phyloP scores from a whole-genome alignment of 2,797 vertebrate species.

The Siniperca obscura region DNA sequence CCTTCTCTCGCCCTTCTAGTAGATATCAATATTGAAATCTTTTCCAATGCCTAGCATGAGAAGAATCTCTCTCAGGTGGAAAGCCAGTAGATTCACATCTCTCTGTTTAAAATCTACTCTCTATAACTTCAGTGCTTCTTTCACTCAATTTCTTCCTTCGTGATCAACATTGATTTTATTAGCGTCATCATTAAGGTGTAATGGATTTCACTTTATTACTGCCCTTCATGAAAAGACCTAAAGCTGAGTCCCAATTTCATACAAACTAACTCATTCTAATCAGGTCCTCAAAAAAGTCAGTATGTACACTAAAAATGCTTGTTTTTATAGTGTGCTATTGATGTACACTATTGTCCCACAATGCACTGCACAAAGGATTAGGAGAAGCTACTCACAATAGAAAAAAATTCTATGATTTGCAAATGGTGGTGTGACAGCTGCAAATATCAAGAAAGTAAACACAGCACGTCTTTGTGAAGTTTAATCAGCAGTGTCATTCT shows the following conservation, averaged over 20 bases:
- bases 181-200: neutral
- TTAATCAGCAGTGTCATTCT: neutral
- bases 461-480: neutral
- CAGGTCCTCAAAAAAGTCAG: neutral
- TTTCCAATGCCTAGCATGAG: neutral
- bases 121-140: neutral
- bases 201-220: neutral
- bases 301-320: neutral
- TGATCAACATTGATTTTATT: conserved; percentile 1
- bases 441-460: neutral
- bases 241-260: neutral
- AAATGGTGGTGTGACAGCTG: neutral
- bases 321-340: neutral
- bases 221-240: neutral
- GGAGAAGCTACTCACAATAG: neutral
- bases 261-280: neutral
- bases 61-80: neutral
- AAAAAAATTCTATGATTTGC: neutral
- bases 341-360: neutral
- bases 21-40: conserved; percentile 16
- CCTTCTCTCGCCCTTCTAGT: conserved; percentile 11
- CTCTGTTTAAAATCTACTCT: neutral
- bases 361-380: neutral
- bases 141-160: neutral
- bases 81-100: neutral